phyloP scores from a whole-genome alignment of 2,888 invertebrate species.

The Priocnemis perturbator region DNA sequence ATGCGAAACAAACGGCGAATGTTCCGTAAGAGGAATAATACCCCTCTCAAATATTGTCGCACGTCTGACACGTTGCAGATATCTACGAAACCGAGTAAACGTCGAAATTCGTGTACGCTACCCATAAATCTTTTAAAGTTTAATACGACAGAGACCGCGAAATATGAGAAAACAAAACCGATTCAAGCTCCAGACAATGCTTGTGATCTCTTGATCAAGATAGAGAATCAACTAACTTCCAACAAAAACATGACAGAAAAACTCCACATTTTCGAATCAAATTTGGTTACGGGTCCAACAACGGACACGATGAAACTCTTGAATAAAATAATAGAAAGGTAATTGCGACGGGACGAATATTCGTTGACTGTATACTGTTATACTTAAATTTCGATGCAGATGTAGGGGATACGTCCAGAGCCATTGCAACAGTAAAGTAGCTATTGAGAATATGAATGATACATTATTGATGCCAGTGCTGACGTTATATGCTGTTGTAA shows the following conservation, averaged over 20 bases:
- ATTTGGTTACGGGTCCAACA: not conserved
- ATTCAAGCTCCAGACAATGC: conserved; percentile 6
- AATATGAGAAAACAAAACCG: not conserved
- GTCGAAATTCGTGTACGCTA: not conserved
- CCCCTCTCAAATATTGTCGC: not conserved
- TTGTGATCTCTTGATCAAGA: conserved; percentile 20
- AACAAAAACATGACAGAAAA: conserved; percentile 16
- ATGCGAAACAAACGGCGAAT: not conserved
- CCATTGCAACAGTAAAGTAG: conserved; percentile 7
- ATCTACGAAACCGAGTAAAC: not conserved
- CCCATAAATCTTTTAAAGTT: not conserved
- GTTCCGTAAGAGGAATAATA: not conserved
- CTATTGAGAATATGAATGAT: conserved; percentile 4
- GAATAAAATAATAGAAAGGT: conserved; percentile 29
- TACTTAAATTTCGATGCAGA: conserved; percentile 9
- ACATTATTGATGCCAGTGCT: not conserved
- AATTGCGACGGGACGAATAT: not conserved
- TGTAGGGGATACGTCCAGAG: conserved; percentile 33
- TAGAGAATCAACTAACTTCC: conserved; percentile 11
- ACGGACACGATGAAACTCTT: conserved; percentile 13
- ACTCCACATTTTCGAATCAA: conserved; percentile 1
- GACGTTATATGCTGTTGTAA: conserved; percentile 12
- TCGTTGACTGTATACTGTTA: not conserved
- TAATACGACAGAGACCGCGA: not conserved
- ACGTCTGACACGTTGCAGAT: not conserved